These are phyloP conservation scores for Paramormyrops kingsleyae DNA, from an alignment of 2,113 vertebrate genomes.

Conservation along the genomic window DNA sequence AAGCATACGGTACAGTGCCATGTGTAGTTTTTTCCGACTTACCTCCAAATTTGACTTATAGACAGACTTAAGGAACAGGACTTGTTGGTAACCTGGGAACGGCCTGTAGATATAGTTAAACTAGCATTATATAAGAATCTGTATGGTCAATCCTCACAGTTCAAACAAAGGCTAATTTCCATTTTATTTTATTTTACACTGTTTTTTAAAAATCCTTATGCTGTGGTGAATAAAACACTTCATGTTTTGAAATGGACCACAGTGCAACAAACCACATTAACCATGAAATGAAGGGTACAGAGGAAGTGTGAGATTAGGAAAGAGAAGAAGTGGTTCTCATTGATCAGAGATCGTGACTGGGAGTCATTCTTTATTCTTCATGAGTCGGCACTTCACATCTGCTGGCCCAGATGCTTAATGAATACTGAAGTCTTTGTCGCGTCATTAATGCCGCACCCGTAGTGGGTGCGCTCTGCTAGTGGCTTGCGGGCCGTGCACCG, in stretches of 20 bases:
- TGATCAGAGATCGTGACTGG: constrained; percentile 70
- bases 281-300: constrained; percentile 35
- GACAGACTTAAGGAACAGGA: background rate
- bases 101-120: background rate
- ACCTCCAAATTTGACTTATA: background rate
- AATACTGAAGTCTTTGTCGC: constrained; percentile 64
- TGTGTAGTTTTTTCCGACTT: too few relatives aligned
- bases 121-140: background rate
- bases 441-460: constrained; percentile 67
- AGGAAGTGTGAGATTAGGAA: background rate
- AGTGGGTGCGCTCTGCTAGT: constrained; percentile 39
- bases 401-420: constrained; percentile 70
- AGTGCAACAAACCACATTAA: constrained; percentile 49
- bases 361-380: constrained; percentile 70
- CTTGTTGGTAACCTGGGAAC: background rate
- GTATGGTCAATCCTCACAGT: background rate
- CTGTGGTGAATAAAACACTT: background rate
- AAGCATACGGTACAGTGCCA: too few relatives aligned
- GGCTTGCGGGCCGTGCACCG: background rate
- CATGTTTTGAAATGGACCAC: background rate
- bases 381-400: constrained; percentile 62
- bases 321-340: constrained; percentile 62
- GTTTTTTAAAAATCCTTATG: background rate
- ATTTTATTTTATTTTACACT: background rate
- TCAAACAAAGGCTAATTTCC: background rate